Percentiles rank a stretch among this genome's conserved stretches.
Evolutionary conservation across 2,888 invertebrate genomes (phyloP).

Genomic region (Rotaria sp.): DNA sequence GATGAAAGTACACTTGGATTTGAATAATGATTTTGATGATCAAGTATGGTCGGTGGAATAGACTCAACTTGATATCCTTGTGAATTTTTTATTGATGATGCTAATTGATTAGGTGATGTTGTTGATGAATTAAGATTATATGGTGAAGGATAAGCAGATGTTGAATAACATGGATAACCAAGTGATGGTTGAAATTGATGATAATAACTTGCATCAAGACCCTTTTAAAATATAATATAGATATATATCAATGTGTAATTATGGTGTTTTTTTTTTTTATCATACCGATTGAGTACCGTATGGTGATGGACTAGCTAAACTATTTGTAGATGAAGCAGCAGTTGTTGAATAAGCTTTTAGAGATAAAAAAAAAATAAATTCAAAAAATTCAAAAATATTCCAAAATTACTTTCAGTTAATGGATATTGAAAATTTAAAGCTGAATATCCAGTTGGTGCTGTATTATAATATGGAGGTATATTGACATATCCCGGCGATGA

Average conservation of each 20-base stretch:
- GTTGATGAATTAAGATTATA: constrained; percentile 13
- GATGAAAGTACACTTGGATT: constrained; percentile 24
- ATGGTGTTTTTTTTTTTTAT: neutral
- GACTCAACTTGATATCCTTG: neutral
- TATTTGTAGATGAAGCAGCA: neutral
- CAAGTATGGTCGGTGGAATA: neutral
- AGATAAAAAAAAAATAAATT: neutral
- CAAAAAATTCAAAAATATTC: neutral
- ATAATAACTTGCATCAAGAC: constrained; percentile 6
- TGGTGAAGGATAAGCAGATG: constrained; percentile 9
- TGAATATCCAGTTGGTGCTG: neutral
- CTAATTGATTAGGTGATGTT: neutral
- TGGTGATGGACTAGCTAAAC: neutral
- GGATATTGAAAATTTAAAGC: constrained; percentile 19
- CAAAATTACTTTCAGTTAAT: neutral
- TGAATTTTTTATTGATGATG: neutral
- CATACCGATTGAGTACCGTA: constrained; percentile 9
- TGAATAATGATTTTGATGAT: constrained; percentile 8
- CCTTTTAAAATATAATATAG: neutral
- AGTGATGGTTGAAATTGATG: neutral
- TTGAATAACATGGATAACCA: constrained; percentile 26
- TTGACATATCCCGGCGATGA: neutral
- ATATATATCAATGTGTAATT: neutral
- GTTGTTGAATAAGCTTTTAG: neutral
- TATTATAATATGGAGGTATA: constrained; percentile 7